Conservation (phyloP, 2,113 vertebrate genomes). For the Ochotona curzoniae region DNA sequence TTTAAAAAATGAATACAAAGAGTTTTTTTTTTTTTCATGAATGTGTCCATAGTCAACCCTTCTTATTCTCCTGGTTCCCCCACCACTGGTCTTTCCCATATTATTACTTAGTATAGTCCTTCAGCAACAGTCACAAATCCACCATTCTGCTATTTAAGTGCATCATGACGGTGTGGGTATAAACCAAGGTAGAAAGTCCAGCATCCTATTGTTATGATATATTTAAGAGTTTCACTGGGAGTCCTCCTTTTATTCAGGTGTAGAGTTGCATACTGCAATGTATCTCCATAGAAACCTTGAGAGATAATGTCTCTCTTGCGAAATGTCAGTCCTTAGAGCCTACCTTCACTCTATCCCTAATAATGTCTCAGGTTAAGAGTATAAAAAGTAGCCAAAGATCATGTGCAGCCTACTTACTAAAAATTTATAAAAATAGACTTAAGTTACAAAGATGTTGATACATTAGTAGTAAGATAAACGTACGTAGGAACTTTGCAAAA, state of each 20-base stretch:
- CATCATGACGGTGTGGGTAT: no score
- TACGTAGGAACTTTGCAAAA: background rate
- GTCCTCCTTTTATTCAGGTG: no score
- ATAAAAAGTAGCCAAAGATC: background rate
- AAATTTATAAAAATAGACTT: background rate
- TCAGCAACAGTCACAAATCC: no score
- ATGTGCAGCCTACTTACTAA: background rate
- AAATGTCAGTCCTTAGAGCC: constrained; percentile 21
- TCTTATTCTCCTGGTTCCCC: background rate
- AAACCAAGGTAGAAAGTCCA: no score
- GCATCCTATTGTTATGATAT: no score
- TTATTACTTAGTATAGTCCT: no score
- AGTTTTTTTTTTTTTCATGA: no score
- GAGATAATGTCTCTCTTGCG: background rate
- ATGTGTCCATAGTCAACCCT: background rate
- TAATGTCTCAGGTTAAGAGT: background rate
- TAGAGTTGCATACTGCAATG: no score
- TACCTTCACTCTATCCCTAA: background rate
- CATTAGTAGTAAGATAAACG: background rate
- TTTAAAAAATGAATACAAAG: no score
- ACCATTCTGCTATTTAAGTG: no score
- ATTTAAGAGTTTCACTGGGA: no score
- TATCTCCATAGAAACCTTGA: background rate
- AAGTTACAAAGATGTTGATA: background rate
- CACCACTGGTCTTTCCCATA: background rate